Conservation (phyloP, 2,888 invertebrate genomes). For the Epirrhoe tristata region DNA sequence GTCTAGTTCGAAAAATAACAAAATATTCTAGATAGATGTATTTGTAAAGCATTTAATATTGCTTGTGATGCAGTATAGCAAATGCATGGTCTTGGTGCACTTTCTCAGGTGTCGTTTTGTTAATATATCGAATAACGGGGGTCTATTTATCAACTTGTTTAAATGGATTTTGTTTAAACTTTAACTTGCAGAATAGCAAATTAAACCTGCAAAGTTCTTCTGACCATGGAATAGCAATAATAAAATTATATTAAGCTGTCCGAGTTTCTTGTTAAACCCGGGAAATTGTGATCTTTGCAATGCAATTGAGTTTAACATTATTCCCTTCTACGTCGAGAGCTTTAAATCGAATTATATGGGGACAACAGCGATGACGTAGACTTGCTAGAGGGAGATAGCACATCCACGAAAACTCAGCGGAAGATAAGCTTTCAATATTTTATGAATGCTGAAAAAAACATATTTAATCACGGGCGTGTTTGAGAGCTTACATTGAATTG, state of each 20-base stretch:
- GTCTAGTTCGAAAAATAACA: neutral
- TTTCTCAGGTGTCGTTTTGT: no score
- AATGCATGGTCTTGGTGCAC: no score
- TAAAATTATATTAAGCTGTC: constrained; percentile 47
- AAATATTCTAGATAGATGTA: neutral
- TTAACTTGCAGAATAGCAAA: neutral
- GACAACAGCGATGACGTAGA: constrained; percentile 70
- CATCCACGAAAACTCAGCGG: constrained; percentile 24
- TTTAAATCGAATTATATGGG: constrained; percentile 81
- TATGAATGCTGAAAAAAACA: constrained; percentile 35
- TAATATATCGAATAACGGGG: no score
- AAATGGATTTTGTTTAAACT: neutral
- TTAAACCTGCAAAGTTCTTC: constrained; percentile 14
- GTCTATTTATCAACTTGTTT: no score
- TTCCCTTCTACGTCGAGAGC: constrained; percentile 77
- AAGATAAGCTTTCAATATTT: constrained; percentile 35
- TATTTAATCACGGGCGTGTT: constrained; percentile 49
- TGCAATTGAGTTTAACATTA: constrained; percentile 81
- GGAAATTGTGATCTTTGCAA: constrained; percentile 80
- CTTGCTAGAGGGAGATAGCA: constrained; percentile 54
- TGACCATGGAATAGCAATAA: constrained; percentile 37
- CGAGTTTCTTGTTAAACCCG: constrained; percentile 57
- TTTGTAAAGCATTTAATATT: neutral
- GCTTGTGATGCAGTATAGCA: no score
- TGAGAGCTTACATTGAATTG: constrained; percentile 45